phyloP scores from a whole-genome alignment of 1,140 invertebrate species.

The Temnothorax longispinosus region DNA sequence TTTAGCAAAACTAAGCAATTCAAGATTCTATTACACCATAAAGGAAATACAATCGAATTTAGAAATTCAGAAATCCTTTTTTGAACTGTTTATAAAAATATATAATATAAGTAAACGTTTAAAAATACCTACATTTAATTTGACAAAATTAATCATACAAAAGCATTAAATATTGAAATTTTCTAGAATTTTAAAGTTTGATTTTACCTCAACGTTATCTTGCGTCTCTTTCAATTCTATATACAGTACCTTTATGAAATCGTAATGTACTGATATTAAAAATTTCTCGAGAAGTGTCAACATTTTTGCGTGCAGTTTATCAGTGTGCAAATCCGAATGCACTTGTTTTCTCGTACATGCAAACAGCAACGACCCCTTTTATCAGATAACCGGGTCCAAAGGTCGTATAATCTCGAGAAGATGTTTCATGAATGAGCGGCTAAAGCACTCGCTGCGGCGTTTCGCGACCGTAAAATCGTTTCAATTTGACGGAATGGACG shows the following conservation, averaged over 20 bases:
- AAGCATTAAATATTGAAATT: neutral
- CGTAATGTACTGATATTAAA: neutral
- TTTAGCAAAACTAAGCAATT: conserved; percentile 9
- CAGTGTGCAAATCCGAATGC: neutral
- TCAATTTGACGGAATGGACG: conserved; percentile 50
- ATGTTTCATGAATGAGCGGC: conserved; percentile 55
- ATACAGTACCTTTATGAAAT: neutral
- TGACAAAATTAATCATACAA: neutral
- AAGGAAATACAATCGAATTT: neutral
- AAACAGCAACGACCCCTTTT: conserved; percentile 33
- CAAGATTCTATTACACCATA: neutral
- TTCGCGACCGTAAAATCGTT: conserved; percentile 52
- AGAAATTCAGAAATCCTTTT: neutral
- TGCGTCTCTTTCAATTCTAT: neutral
- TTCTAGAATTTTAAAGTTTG: neutral
- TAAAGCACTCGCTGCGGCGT: conserved; percentile 13
- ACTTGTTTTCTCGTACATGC: conserved; percentile 5
- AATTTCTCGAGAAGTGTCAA: neutral
- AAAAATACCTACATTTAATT: neutral
- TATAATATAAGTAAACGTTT: neutral
- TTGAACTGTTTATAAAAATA: neutral
- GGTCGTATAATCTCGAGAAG: conserved; percentile 48
- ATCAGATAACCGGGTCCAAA: conserved; percentile 15
- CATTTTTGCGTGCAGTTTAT: conserved; percentile 9
- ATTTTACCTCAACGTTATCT: neutral